Evolutionary conservation across 1,140 invertebrate species (phyloP), one percentile per base, ranked within the genome.

Genomic region (Zaprionus davidi): DNA sequence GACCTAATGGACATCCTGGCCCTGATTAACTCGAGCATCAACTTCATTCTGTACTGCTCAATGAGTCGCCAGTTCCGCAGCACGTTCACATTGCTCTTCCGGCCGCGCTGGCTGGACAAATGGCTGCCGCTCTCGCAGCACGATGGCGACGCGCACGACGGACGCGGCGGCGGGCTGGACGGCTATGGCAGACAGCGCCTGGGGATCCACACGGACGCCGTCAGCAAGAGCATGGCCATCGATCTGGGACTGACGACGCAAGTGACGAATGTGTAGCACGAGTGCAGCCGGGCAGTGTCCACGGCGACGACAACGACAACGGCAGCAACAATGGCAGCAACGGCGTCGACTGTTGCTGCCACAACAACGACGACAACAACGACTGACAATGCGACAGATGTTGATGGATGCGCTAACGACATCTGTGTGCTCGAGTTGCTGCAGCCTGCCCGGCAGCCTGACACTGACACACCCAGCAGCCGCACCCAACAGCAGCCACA

Each of bases 31-130:
- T 98, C 97, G 59, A 97, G 98, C 28, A 97, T 99, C 90, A 99
- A 99, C 93, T 99, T 99, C 93, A 97, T 99, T 72, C 95, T 99
- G 22, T 99, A 99, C 93, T 99, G 98, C 93, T 96, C 97, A 69
- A 99, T 99, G 99, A 98, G 97, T 79, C 95, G 97, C 53, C 98
- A 99, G 94, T 99, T 99, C 93, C 94, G 99, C 13, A 95, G 94
- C 71, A 99, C 98, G 4, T 99, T 99, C 83, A 95, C 94, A 26
- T 92, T 96, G 63, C 94, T 96, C 4, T 96, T 96, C 87, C 96
- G 96, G 93, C 93, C 94, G 64, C 93, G 93, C 63, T 92, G 93
- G 68, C 82, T 94, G 36, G 92, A 93, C 73, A 93, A 93, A 67
- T 95, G 95, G 94, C 87, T 95, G 71, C 93, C 94, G 24, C 92